phyloP scores from a whole-genome alignment of 2,797 vertebrate species.

The Catamblyrhynchus diadema region DNA sequence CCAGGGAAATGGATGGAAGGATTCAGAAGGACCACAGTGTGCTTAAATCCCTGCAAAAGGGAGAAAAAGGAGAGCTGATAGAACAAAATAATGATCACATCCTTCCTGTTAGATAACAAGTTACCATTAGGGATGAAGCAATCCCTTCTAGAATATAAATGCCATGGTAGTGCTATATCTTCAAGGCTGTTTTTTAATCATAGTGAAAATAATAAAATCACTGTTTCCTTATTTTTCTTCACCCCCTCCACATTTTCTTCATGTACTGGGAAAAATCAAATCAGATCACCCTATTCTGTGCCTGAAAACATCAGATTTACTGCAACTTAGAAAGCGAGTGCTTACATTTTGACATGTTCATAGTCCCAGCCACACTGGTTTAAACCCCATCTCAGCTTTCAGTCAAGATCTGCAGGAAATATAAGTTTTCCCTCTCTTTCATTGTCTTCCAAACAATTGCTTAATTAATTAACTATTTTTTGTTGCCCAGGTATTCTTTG shows the following conservation, averaged over 20 bases:
- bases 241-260: background rate
- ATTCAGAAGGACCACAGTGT: background rate
- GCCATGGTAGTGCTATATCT: background rate
- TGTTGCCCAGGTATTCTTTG: background rate
- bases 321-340: background rate
- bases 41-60: background rate
- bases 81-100: conserved; percentile 6
- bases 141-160: background rate
- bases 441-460: background rate
- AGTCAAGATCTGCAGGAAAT: background rate
- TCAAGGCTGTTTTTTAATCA: background rate
- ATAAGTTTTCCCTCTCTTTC: background rate
- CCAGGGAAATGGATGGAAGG: background rate
- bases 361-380: background rate
- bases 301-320: background rate
- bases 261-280: background rate
- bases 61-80: background rate
- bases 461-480: background rate
- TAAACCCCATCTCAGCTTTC: background rate
- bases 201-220: background rate
- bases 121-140: background rate
- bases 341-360: background rate
- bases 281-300: background rate
- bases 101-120: background rate
- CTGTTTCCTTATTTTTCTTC: background rate